These are phyloP conservation scores for Busseola fusca DNA, from an alignment of 2,888 invertebrate genomes.

Conservation along the genomic window DNA sequence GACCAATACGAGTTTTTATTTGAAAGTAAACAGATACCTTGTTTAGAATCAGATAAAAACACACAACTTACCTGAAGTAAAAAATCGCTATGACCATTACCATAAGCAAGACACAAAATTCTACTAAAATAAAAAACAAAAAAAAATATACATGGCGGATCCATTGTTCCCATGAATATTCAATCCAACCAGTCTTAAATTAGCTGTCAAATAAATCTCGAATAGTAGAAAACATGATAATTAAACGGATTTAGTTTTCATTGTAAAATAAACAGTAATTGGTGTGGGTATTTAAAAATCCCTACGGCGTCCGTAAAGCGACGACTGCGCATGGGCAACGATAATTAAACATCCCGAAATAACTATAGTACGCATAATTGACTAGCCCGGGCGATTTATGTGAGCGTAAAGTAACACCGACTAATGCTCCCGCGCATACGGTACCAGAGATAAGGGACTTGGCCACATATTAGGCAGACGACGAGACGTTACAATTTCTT, in stretches of 20 bases:
- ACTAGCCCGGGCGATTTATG: constrained; percentile 80
- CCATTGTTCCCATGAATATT: constrained; percentile 60
- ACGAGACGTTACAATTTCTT: constrained; percentile 54
- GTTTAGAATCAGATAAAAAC: neutral
- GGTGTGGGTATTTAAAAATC: constrained; percentile 68
- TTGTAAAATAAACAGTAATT: constrained; percentile 68
- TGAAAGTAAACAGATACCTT: too few relatives aligned
- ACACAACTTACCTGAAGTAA: constrained; percentile 4
- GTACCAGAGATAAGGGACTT: constrained; percentile 53
- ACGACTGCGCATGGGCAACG: constrained; percentile 75
- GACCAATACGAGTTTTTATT: neutral
- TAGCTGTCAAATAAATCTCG: constrained; percentile 63
- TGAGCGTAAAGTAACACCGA: constrained; percentile 67
- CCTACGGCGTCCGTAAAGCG: constrained; percentile 61
- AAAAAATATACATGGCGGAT: constrained; percentile 57
- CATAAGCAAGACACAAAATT: constrained; percentile 35
- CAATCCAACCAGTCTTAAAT: constrained; percentile 50
- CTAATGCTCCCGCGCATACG: constrained; percentile 55
- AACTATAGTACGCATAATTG: constrained; percentile 81
- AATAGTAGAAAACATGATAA: constrained; percentile 59
- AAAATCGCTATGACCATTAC: constrained; percentile 9
- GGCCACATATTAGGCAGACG: constrained; percentile 50
- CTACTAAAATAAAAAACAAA: constrained; percentile 53
- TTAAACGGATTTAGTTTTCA: constrained; percentile 67
- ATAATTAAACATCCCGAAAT: constrained; percentile 86